phyloP scores from a whole-genome alignment of 2,113 vertebrate genomes.

The Phycodurus eques region DNA sequence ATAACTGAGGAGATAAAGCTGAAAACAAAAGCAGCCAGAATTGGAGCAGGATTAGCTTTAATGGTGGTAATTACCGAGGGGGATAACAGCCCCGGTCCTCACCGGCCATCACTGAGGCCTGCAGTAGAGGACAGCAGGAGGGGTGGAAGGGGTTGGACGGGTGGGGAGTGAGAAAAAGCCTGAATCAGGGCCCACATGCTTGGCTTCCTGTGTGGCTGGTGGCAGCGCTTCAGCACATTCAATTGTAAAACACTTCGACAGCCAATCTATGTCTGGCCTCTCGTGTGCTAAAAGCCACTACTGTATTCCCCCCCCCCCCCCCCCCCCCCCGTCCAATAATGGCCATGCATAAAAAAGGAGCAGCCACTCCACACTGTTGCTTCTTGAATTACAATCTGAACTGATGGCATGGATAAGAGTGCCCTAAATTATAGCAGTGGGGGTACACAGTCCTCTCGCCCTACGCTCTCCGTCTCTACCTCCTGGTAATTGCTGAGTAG shows the following conservation, averaged over 20 bases:
- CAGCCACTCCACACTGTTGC: conserved; percentile 70
- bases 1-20: conserved; percentile 76
- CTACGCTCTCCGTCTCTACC: conserved; percentile 42
- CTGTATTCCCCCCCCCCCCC: conserved; percentile 71
- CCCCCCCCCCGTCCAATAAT: conserved; percentile 73
- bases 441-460: conserved; percentile 50
- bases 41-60: conserved; percentile 75
- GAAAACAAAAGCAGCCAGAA: conserved; percentile 79
- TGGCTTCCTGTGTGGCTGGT: conserved; percentile 70
- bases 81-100: conserved; percentile 68
- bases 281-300: conserved; percentile 76
- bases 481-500: conserved; percentile 53
- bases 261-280: conserved; percentile 73
- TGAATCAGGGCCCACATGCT: conserved; percentile 65
- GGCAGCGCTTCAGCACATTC: conserved; percentile 73
- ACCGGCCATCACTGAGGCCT: conserved; percentile 71
- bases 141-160: conserved; percentile 43
- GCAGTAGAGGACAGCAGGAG: conserved; percentile 67
- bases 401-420: conserved; percentile 73
- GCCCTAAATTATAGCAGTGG: conserved; percentile 71
- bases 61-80: conserved; percentile 75
- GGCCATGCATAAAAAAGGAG: conserved; percentile 66
- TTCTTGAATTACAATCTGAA: conserved; percentile 79
- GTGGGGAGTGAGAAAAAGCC: conserved; percentile 42
- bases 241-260: conserved; percentile 81